Percentiles rank a stretch among this genome's conserved stretches.
Conservation (phyloP, 2,113 vertebrate species). For the Carlito syrichta region DNA sequence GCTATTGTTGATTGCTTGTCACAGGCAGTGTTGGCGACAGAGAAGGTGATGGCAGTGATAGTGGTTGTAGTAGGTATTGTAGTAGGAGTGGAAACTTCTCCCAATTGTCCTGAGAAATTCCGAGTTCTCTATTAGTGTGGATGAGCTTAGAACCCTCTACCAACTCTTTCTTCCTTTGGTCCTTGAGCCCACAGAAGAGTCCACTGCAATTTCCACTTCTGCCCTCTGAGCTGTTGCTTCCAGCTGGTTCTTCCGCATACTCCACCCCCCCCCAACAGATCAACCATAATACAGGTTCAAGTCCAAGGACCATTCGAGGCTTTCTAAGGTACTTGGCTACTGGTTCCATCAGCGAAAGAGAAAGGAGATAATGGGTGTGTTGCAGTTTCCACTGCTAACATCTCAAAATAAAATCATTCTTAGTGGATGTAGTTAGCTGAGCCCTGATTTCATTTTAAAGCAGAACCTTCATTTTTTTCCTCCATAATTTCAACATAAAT, state of each 20-base stretch:
- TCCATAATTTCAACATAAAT: background rate
- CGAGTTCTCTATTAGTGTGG: background rate
- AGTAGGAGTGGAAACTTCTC: background rate
- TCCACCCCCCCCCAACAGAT: background rate
- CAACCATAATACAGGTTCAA: no score
- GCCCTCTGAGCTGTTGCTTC: background rate
- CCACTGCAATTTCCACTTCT: background rate
- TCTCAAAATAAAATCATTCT: background rate
- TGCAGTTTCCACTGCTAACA: background rate
- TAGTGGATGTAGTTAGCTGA: background rate
- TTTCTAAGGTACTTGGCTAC: background rate
- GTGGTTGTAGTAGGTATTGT: no score
- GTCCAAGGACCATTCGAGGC: accelerated
- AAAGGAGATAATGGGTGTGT: background rate
- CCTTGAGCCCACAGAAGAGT: background rate
- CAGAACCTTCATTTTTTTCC: background rate
- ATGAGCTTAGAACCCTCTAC: background rate
- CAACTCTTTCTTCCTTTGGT: background rate
- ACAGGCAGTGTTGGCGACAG: background rate
- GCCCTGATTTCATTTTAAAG: background rate
- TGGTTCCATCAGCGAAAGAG: background rate
- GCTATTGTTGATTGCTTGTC: background rate
- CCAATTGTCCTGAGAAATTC: background rate
- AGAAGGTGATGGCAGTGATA: background rate
- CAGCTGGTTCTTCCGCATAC: accelerated